Evolutionary conservation across 2,113 vertebrate genomes (phyloP).

Genomic region (Gnathonemus echidnorhynchus): DNA sequence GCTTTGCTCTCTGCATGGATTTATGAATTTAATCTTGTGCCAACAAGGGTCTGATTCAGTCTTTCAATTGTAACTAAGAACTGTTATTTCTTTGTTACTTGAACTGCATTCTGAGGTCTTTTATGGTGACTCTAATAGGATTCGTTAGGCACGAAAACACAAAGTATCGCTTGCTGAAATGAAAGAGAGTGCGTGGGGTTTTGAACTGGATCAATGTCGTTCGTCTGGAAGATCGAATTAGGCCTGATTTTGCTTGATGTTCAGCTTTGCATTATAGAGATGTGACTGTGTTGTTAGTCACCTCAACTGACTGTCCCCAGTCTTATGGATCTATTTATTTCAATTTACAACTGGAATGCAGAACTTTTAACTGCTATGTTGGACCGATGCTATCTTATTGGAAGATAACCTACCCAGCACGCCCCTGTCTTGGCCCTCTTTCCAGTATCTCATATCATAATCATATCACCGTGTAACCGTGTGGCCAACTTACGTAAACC

Average conservation of each 20-base stretch:
- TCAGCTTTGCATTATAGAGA: not conserved
- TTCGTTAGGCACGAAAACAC: not conserved
- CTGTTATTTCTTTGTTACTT: conserved; percentile 15
- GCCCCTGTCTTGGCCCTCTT: not conserved
- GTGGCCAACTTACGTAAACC: not conserved
- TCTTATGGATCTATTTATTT: not conserved
- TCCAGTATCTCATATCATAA: not conserved
- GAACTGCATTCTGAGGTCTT: not conserved
- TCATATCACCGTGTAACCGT: not conserved
- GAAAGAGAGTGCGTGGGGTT: not conserved
- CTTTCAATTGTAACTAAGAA: conserved; percentile 1
- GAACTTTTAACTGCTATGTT: not conserved
- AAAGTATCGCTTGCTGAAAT: conserved; percentile 3
- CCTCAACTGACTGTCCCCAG: not conserved
- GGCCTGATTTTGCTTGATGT: not conserved
- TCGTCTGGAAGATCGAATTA: not conserved
- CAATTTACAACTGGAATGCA: not conserved
- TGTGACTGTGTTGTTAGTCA: not conserved
- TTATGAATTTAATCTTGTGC: conserved; percentile 10
- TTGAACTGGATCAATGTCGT: not conserved
- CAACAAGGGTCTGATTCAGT: conserved; percentile 3
- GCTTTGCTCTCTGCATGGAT: not conserved
- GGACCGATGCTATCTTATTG: not conserved
- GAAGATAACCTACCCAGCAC: not conserved
- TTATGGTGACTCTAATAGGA: conserved; percentile 9